A percentile compares a stretch with the other conserved stretches of the same genome.
Evolutionary conservation across 2,888 invertebrate species (phyloP).

Genomic region (Chrysodeixis includens): DNA sequence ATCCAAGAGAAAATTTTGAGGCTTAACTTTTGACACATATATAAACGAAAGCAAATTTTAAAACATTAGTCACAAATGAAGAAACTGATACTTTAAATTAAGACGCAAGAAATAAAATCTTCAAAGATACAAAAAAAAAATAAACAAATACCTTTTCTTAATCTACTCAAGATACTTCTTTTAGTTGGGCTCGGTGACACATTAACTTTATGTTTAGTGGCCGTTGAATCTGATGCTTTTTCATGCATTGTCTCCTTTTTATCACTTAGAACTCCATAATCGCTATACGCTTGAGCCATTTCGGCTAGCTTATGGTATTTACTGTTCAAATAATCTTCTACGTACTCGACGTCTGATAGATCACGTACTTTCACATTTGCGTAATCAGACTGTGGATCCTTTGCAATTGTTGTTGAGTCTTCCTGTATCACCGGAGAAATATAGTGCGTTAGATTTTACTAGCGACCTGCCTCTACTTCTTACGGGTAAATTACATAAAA

Average conservation of each 20-base stretch:
- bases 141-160: constrained; percentile 58
- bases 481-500: too few species aligned
- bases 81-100: too few species aligned
- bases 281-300: constrained; percentile 83
- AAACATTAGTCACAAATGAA: too few species aligned
- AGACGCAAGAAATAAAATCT: neutral
- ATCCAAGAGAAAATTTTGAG: too few species aligned
- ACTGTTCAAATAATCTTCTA: constrained; percentile 73
- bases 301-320: constrained; percentile 70
- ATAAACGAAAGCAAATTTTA: too few species aligned
- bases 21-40: too few species aligned
- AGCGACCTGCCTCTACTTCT: too few species aligned
- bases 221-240: constrained; percentile 46
- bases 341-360: constrained; percentile 71
- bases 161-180: constrained; percentile 43
- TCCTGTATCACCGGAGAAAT: too few species aligned
- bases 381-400: constrained; percentile 47
- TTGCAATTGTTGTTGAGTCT: constrained; percentile 23
- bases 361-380: constrained; percentile 51
- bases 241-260: constrained; percentile 67
- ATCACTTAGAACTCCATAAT: constrained; percentile 78
- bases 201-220: constrained; percentile 53
- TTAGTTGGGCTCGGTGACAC: constrained; percentile 45
- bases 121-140: neutral
- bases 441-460: too few species aligned